Evolutionary conservation across 2,797 vertebrate genomes (phyloP).

Genomic region (Scolopax bukidnonensis): DNA sequence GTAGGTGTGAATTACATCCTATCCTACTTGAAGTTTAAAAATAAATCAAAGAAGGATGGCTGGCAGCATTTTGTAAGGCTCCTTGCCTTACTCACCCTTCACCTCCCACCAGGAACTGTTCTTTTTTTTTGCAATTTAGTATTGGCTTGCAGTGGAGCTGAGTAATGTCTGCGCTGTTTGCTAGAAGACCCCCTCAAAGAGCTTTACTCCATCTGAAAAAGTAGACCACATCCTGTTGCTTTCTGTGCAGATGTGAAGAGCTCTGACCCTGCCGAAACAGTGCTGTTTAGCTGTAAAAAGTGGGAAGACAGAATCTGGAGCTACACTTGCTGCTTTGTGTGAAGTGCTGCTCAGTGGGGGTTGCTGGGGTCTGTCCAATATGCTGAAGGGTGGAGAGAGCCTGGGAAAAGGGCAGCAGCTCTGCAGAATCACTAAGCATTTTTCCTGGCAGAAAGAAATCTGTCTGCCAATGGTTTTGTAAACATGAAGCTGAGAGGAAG

Average conservation of each 20-base stretch:
- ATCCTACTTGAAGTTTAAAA: constrained; percentile 65
- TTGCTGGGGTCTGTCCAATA: neutral
- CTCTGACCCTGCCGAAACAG: neutral
- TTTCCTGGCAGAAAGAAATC: neutral
- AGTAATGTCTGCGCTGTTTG: constrained; percentile 30
- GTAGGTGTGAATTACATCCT: constrained; percentile 62
- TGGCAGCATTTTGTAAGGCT: constrained; percentile 42
- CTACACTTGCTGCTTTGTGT: neutral
- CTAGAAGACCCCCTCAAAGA: constrained; percentile 50
- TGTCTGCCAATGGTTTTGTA: neutral
- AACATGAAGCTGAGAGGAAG: neutral
- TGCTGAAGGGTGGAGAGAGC: neutral
- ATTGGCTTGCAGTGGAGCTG: constrained; percentile 24
- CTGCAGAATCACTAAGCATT: neutral
- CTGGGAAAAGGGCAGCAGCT: constrained; percentile 12
- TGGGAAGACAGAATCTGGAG: neutral
- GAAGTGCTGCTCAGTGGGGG: neutral
- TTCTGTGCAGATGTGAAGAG: constrained; percentile 18
- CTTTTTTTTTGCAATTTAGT: neutral
- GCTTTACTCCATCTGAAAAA: constrained; percentile 17
- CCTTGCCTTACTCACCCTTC: constrained; percentile 52
- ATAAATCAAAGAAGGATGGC: constrained; percentile 34
- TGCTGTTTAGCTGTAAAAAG: neutral
- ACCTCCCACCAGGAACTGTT: constrained; percentile 54
- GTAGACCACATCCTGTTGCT: constrained; percentile 62